Base-by-base conservation (phyloP, 1,140 invertebrate genomes). In the Rhagoletis pomonella region DNA sequence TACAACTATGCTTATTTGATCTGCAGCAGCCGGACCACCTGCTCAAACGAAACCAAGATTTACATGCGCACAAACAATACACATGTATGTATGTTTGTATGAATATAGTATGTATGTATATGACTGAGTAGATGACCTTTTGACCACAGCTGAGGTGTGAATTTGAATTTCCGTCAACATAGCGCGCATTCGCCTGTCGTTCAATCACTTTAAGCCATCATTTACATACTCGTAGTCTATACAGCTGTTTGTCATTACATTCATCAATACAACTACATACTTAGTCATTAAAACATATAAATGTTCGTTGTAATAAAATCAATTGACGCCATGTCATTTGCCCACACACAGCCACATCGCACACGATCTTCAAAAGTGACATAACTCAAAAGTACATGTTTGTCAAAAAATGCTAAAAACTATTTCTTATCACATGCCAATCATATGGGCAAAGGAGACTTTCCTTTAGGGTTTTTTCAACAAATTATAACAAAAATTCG, bases 161-260 rank as follows among this genome's bases (percentile, higher is more conserved):
- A 81, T 81, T 81, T 81, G 73, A 55, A 55, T 81, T 81, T 81
- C 73, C 47, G 47, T 81, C 73, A 81, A 81, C 73, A 81, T n/a
- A 47, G 47, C 47, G 29, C 29, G 5, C 12, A n/a, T 81, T 50
- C 50, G 17, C 47, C 55, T 50, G 50, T 81, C 47, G 73, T n/a
- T 81, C 47, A 81, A 19, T 81, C 73, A 81, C 73, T 55, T 81
- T n/a, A 42, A 44, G 6, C 67, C 17, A 44, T 29, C 29, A 29
- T 29, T 29, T 29, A 29, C 29, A 10, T 55, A 55, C 50, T 55
- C 50, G 50, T 55, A 19, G n/a, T 58, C 73, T 47, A 47, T n/a
- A 4, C 47, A 58, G 47, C 73, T 9, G 73, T 29, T 81, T 81
- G 17, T 81, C 47, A 81, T 55, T 81, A 55, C 44, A 58, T 29